phyloP scores from a whole-genome alignment of 2,888 invertebrate species.

The Acanthosepion esculentum region DNA sequence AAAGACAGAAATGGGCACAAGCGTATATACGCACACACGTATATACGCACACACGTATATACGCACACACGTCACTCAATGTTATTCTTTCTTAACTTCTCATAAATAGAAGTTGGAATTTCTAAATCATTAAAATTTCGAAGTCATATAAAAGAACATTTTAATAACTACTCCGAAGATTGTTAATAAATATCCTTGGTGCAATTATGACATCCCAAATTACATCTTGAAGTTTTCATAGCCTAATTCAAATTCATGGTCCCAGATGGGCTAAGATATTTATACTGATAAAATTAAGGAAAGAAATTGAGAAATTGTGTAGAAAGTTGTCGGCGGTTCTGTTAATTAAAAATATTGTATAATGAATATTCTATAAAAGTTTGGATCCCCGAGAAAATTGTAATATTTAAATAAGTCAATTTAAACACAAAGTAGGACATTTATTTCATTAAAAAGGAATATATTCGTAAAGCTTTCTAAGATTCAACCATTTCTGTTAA shows the following conservation, averaged over 20 bases:
- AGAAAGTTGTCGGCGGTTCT: neutral
- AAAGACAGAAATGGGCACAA: neutral
- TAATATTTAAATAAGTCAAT: neutral
- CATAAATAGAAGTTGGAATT: neutral
- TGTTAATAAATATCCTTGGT: neutral
- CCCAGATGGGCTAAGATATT: neutral
- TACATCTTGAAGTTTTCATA: neutral
- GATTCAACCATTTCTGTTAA: too few species aligned
- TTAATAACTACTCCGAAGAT: neutral
- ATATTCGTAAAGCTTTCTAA: too few species aligned
- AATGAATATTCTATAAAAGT: neutral
- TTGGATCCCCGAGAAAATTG: neutral
- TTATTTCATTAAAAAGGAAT: neutral
- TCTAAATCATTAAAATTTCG: neutral
- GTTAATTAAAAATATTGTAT: neutral
- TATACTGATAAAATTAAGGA: neutral
- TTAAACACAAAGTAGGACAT: neutral
- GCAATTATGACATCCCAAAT: neutral
- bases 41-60: neutral
- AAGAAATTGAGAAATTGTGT: neutral
- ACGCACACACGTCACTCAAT: neutral
- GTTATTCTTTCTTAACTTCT: neutral
- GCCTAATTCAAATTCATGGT: neutral
- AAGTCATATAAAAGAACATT: neutral
- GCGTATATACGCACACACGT: neutral